Conservation (phyloP, 2,888 invertebrate species). For the Agriotes lineatus region DNA sequence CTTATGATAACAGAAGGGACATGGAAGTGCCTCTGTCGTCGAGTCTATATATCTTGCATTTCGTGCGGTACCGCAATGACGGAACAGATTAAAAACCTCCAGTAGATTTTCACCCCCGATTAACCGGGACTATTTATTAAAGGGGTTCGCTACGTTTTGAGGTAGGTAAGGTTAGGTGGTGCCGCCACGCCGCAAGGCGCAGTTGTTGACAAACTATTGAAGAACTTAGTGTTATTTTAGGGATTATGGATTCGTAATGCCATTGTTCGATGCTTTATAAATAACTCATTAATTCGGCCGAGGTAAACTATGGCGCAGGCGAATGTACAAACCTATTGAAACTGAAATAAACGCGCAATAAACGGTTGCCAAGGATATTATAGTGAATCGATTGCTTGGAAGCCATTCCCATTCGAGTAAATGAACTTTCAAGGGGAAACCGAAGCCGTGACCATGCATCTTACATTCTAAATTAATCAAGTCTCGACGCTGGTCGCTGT, state of each 20-base stretch:
- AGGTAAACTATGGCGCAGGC: conserved; percentile 14
- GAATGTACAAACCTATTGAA: conserved; percentile 37
- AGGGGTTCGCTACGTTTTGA: neutral
- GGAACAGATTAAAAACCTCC: too few species aligned
- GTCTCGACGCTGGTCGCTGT: conserved; percentile 46
- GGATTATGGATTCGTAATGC: conserved; percentile 16
- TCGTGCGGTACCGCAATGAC: too few species aligned
- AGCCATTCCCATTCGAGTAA: conserved; percentile 58
- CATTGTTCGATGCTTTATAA: conserved; percentile 33
- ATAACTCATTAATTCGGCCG: conserved; percentile 30
- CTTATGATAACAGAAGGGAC: too few species aligned
- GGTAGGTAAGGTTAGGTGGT: conserved; percentile 18
- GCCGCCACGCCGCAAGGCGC: neutral
- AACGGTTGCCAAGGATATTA: conserved; percentile 56
- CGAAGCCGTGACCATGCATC: conserved; percentile 63
- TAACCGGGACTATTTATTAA: too few species aligned
- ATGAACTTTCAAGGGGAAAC: conserved; percentile 63
- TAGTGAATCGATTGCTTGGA: conserved; percentile 52
- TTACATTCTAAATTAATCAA: conserved; percentile 59
- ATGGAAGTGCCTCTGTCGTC: too few species aligned
- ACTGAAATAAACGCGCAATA: conserved; percentile 51
- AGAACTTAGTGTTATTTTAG: conserved; percentile 11
- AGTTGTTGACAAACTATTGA: neutral
- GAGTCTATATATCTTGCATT: too few species aligned
- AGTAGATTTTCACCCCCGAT: too few species aligned